phyloP scores from a whole-genome alignment of 2,888 invertebrate genomes.

The Nebria salina region DNA sequence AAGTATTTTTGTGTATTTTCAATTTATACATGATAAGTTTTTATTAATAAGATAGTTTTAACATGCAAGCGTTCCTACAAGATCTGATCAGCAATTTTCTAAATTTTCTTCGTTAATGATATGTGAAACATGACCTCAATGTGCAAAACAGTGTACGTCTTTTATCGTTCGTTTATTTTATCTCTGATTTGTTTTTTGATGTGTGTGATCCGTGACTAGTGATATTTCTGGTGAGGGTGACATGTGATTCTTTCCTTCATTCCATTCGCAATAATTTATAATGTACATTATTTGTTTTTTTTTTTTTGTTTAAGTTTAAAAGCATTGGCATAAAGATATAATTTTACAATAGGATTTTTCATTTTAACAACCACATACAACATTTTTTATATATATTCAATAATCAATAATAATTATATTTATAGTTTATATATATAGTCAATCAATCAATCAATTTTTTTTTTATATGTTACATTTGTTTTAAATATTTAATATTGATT shows the following conservation, averaged over 20 bases:
- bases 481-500: slow-evolving; percentile 39
- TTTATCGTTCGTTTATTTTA: slow-evolving; percentile 16
- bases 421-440: slow-evolving; percentile 2
- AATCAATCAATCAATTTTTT: background rate
- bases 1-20: slow-evolving; percentile 36
- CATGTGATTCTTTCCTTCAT: slow-evolving; percentile 25
- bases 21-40: slow-evolving; percentile 41
- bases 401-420: slow-evolving; percentile 36
- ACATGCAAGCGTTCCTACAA: slow-evolving; percentile 19
- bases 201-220: slow-evolving; percentile 8
- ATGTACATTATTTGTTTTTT: slow-evolving; percentile 35
- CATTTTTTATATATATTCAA: slow-evolving; percentile 39
- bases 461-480: slow-evolving; percentile 32
- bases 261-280: slow-evolving; percentile 37
- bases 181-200: slow-evolving; percentile 5
- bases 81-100: background rate
- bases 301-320: slow-evolving; percentile 18
- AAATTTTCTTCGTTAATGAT: slow-evolving; percentile 30
- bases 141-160: slow-evolving; percentile 38
- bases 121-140: slow-evolving; percentile 41
- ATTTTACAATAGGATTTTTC: slow-evolving; percentile 39
- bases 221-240: background rate
- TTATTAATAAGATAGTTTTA: slow-evolving; percentile 33
- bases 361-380: slow-evolving; percentile 45
- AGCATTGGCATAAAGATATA: slow-evolving; percentile 44